Evolutionary conservation across 2,797 vertebrate genomes (phyloP).

Genomic region (Coregonus sp.): DNA sequence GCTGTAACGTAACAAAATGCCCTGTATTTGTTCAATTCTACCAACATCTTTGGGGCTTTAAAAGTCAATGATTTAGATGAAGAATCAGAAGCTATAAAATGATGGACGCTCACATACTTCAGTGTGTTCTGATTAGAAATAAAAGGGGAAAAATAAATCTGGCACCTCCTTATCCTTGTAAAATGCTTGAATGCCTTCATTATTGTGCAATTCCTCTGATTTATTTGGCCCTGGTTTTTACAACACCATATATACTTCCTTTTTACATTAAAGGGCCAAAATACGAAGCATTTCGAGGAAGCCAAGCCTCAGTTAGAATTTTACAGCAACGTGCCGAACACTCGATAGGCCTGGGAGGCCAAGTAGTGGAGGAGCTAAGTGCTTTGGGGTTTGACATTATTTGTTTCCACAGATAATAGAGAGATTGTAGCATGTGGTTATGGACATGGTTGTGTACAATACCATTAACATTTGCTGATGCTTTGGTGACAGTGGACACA

Average conservation of each 20-base stretch:
- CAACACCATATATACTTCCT: constrained; percentile 75
- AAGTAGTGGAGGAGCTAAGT: constrained; percentile 13
- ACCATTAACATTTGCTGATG: not conserved
- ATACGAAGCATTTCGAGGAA: constrained; percentile 77
- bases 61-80: not conserved
- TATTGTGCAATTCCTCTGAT: constrained; percentile 75
- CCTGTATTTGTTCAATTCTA: not conserved
- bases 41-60: not conserved
- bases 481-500: no score
- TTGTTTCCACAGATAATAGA: not conserved
- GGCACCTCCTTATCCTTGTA: constrained; percentile 58
- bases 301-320: constrained; percentile 77
- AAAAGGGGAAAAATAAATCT: constrained; percentile 25
- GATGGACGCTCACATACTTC: not conserved
- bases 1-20: no score
- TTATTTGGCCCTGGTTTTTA: constrained; percentile 80
- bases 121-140: not conserved
- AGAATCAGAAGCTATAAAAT: not conserved
- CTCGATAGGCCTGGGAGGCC: constrained; percentile 29
- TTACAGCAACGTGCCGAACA: constrained; percentile 71
- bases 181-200: constrained; percentile 71
- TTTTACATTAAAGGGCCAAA: constrained; percentile 73
- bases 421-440: not conserved
- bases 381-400: not conserved
- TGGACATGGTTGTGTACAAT: no score